Conservation (phyloP, 2,888 invertebrate genomes). For the Mythimna albipuncta region DNA sequence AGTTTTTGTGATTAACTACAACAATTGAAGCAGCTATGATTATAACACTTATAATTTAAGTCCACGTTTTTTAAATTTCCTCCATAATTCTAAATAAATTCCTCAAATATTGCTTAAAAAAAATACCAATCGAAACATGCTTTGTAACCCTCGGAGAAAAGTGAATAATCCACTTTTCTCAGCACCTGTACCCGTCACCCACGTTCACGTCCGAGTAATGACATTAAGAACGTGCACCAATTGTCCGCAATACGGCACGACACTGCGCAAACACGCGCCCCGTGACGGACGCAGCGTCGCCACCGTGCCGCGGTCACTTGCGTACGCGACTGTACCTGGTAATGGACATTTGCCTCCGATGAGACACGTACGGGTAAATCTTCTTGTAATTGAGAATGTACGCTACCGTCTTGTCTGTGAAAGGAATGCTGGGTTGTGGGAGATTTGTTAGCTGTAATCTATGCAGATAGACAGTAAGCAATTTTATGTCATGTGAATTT, state of each 20-base stretch:
- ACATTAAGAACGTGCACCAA: constrained; percentile 84
- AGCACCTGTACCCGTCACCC: constrained; percentile 68
- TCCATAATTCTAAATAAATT: neutral
- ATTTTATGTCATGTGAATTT: constrained; percentile 1
- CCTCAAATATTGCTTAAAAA: neutral
- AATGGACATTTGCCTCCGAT: constrained; percentile 69
- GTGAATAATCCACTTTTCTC: constrained; percentile 59
- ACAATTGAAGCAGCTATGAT: too few species aligned
- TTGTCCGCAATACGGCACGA: constrained; percentile 73
- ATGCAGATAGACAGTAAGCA: neutral
- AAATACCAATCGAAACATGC: too few species aligned
- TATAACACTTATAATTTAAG: too few species aligned
- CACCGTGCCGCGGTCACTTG: constrained; percentile 63
- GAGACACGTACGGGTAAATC: constrained; percentile 79
- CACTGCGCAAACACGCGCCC: constrained; percentile 79
- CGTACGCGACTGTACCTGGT: constrained; percentile 61
- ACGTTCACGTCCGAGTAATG: constrained; percentile 81
- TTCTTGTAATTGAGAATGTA: constrained; percentile 71
- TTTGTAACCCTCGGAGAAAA: neutral
- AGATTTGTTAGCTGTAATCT: constrained; percentile 35
- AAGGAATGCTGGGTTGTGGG: constrained; percentile 57
- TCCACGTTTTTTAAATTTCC: neutral
- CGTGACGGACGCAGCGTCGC: constrained; percentile 51
- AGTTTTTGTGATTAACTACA: too few species aligned
- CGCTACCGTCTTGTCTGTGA: constrained; percentile 74